Percentiles rank a stretch among this genome's conserved stretches.
These are phyloP conservation scores for Rhingia campestris DNA, from an alignment of 2,888 invertebrate species.

Conservation along the genomic window DNA sequence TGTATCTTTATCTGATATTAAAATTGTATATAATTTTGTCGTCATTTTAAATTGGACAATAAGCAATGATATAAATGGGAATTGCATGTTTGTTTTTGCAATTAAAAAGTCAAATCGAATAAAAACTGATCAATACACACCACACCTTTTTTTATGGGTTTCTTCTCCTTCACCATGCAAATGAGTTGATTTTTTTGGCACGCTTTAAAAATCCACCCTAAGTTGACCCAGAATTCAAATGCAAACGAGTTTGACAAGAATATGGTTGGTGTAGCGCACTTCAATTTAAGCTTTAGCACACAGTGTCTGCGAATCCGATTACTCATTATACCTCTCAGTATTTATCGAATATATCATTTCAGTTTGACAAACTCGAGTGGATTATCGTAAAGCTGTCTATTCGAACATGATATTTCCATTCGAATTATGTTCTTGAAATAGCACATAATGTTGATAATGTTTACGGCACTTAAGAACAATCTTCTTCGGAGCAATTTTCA, in stretches of 20 bases:
- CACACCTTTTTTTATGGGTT: constrained; percentile 6
- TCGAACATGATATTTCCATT: constrained; percentile 4
- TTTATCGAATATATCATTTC: constrained; percentile 4
- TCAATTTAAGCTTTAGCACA: constrained; percentile 4
- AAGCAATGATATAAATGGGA: constrained; percentile 25
- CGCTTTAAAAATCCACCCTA: constrained; percentile 27
- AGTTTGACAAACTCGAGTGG: constrained; percentile 3
- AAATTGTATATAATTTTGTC: background rate
- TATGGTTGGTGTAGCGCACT: background rate
- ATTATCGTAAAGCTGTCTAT: constrained; percentile 7
- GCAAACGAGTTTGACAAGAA: constrained; percentile 35
- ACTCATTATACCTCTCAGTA: constrained; percentile 13
- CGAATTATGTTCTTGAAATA: constrained; percentile 2
- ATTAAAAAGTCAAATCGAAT: constrained; percentile 21
- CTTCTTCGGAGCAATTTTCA: constrained; percentile 36
- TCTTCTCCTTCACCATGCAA: constrained; percentile 38
- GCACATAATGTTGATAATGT: background rate
- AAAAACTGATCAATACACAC: constrained; percentile 14
- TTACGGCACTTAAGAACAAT: constrained; percentile 9
- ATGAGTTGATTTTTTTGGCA: constrained; percentile 31
- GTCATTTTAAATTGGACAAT: constrained; percentile 1
- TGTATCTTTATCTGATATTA: too few relatives aligned
- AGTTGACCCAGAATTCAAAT: constrained; percentile 37
- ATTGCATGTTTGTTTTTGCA: background rate
- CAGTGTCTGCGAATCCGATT: constrained; percentile 4